phyloP scores from a whole-genome alignment of 2,113 vertebrate genomes.

The Neopipo cinnamomea region DNA sequence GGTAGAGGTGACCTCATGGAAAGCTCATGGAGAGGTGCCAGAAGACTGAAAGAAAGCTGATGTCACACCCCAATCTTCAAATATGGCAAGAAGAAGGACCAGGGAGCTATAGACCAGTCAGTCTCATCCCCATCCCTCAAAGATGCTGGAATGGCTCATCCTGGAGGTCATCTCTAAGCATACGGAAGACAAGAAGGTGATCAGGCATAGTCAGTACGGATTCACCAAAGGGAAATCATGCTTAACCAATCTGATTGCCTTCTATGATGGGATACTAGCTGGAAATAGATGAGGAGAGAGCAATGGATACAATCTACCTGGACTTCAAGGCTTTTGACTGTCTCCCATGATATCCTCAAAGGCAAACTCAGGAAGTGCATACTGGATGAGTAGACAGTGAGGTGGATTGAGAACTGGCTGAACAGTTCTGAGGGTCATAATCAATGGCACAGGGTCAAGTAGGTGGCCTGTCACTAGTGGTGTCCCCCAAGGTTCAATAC shows the following conservation, averaged over 20 bases:
- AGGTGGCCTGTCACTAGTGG: not conserved
- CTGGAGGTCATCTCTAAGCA: not conserved
- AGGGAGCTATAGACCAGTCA: not conserved
- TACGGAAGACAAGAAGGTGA: not conserved
- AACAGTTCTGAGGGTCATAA: not conserved
- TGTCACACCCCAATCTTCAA: not conserved
- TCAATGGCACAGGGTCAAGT: not conserved
- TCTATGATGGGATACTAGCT: not conserved
- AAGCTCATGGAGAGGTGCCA: not conserved
- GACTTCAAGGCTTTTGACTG: not conserved
- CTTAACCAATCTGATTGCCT: not conserved
- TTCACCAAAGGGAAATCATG: not conserved
- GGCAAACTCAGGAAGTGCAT: not conserved
- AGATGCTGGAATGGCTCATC: not conserved
- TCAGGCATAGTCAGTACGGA: not conserved
- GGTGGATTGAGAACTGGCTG: not conserved
- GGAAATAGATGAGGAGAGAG: not conserved
- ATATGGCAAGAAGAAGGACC: not conserved
- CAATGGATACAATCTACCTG: not conserved
- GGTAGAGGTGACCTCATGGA: not conserved
- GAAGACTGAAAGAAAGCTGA: not conserved
- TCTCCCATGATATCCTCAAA: not conserved
- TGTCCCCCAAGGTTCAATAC: not conserved
- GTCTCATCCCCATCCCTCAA: not conserved
- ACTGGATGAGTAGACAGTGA: not conserved